A percentile compares a stretch with the other conserved stretches of the same genome.
Evolutionary conservation across 2,113 vertebrate genomes (phyloP).

Genomic region (Rostratula benghalensis): DNA sequence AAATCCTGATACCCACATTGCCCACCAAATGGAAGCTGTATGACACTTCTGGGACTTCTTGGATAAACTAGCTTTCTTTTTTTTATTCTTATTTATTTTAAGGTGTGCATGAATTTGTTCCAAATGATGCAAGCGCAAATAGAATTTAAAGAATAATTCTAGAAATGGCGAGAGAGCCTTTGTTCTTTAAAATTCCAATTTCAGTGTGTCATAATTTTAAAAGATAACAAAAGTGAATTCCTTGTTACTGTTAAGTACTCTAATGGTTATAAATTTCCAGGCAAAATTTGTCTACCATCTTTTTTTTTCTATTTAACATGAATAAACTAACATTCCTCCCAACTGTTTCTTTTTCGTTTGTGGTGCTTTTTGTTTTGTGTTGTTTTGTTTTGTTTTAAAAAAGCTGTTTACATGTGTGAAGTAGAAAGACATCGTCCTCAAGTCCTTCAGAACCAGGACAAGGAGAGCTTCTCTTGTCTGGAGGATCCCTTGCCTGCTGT

Average conservation of each 20-base stretch:
- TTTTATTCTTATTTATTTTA: background rate
- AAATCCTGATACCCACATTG: background rate
- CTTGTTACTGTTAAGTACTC: background rate
- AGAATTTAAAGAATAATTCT: background rate
- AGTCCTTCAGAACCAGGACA: slow-evolving; percentile 58
- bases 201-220: background rate
- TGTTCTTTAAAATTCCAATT: background rate
- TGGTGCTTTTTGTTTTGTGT: no score
- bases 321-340: background rate
- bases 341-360: background rate
- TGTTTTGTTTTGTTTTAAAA: background rate
- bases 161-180: background rate
- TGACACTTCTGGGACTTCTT: background rate
- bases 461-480: slow-evolving; percentile 29
- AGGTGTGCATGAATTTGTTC: background rate
- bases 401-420: slow-evolving; percentile 90
- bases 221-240: background rate
- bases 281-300: background rate
- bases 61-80: background rate
- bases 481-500: slow-evolving; percentile 74
- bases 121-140: background rate
- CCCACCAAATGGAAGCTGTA: slow-evolving; percentile 13
- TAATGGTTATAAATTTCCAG: background rate
- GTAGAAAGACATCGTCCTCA: slow-evolving; percentile 78
- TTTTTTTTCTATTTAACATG: background rate